Percentiles rank a stretch among this genome's conserved stretches.
phyloP scores from a whole-genome alignment of 2,113 vertebrate genomes.

The Pithys albifrons region DNA sequence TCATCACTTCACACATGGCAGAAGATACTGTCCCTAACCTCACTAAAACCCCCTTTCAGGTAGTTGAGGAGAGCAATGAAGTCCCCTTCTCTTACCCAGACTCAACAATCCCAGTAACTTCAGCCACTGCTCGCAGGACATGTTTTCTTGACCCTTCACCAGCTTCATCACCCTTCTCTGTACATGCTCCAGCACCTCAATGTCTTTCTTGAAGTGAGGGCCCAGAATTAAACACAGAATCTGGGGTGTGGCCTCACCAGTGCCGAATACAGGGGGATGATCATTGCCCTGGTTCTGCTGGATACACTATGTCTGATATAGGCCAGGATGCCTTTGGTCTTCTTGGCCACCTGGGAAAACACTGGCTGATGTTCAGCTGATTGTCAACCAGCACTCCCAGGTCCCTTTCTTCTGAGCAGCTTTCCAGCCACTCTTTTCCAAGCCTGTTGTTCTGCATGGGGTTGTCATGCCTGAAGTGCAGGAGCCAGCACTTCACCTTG shows the following conservation, averaged over 20 bases:
- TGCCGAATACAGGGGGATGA: background rate
- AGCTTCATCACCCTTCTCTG: background rate
- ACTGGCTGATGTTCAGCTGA: background rate
- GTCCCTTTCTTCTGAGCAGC: background rate
- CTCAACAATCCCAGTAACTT: background rate
- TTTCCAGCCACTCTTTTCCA: background rate
- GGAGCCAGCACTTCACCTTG: background rate
- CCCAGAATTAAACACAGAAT: background rate
- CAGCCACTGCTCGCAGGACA: background rate
- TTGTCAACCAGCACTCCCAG: background rate
- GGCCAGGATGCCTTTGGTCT: background rate
- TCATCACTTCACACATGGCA: background rate
- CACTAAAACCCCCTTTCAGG: background rate
- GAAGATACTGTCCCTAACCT: background rate
- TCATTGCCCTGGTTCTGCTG: background rate
- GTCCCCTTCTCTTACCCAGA: background rate
- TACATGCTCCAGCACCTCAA: background rate
- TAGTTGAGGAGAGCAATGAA: background rate
- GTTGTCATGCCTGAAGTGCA: background rate
- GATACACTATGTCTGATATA: background rate
- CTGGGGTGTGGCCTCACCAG: background rate
- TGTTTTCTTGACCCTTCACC: background rate
- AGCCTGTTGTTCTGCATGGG: background rate
- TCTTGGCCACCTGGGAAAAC: background rate
- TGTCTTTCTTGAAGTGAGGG: background rate